Conservation (phyloP, 1,140 invertebrate genomes). For the Proales similis region DNA sequence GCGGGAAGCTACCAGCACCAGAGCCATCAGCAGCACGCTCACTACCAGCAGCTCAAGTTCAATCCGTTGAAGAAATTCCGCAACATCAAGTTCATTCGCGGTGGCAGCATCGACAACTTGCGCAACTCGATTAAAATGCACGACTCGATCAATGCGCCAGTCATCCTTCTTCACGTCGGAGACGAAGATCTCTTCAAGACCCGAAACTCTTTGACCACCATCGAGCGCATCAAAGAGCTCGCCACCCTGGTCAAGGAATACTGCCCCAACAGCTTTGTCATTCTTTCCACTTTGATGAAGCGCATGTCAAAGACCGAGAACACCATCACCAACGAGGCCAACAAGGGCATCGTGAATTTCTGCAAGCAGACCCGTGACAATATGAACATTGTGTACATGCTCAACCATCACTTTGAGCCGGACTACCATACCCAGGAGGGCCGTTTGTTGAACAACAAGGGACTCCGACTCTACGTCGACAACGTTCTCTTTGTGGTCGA, state of each 20-base stretch:
- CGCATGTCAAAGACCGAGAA: slow-evolving; percentile 33
- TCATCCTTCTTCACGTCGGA: slow-evolving; percentile 21
- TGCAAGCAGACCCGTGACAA: slow-evolving; percentile 15
- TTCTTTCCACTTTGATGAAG: slow-evolving; percentile 23
- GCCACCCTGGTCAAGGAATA: slow-evolving; percentile 23
- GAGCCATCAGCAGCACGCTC: slow-evolving; percentile 3
- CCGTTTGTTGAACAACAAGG: slow-evolving; percentile 29
- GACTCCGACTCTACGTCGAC: slow-evolving; percentile 14
- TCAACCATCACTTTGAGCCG: slow-evolving; percentile 30
- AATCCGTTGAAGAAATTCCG: slow-evolving; percentile 35
- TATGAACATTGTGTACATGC: slow-evolving; percentile 30
- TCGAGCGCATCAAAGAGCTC: slow-evolving; percentile 17
- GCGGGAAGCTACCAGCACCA: neutral
- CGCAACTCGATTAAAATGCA: slow-evolving; percentile 26
- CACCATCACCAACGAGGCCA: slow-evolving; percentile 20
- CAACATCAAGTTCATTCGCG: slow-evolving; percentile 18
- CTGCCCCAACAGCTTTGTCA: slow-evolving; percentile 23
- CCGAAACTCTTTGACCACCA: slow-evolving; percentile 8
- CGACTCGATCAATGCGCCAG: slow-evolving; percentile 25
- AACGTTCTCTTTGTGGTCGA: slow-evolving; percentile 26
- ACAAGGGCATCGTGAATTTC: slow-evolving; percentile 29
- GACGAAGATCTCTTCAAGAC: slow-evolving; percentile 36
- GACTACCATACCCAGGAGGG: slow-evolving; percentile 34
- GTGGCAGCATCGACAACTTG: slow-evolving; percentile 33
- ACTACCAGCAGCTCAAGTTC: slow-evolving; percentile 28